Percentiles rank a stretch among this genome's conserved stretches.
phyloP scores from a whole-genome alignment of 2,888 invertebrate genomes.

The Agrotis segetum region DNA sequence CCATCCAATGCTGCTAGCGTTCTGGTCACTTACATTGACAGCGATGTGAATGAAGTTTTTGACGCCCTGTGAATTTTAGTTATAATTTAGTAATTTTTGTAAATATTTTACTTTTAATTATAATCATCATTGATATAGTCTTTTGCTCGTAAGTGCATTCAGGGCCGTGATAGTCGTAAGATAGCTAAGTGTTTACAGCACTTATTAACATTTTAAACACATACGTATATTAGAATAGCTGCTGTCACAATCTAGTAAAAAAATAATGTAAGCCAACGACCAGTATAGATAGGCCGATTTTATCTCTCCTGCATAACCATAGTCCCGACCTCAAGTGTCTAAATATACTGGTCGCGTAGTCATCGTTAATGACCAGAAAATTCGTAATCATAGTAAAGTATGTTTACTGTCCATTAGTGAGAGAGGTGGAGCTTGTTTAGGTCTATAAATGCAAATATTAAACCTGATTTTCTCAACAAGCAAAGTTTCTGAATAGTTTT shows the following conservation, averaged over 20 bases:
- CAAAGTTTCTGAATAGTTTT: slow-evolving; percentile 33
- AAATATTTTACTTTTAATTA: too few species aligned
- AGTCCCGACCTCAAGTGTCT: slow-evolving; percentile 54
- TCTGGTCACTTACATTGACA: too few species aligned
- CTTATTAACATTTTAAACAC: slow-evolving; percentile 79
- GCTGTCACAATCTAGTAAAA: slow-evolving; percentile 72
- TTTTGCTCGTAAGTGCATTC: slow-evolving; percentile 75
- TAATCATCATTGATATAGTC: slow-evolving; percentile 69
- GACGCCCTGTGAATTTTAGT: too few species aligned
- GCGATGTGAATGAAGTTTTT: too few species aligned
- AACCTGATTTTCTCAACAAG: slow-evolving; percentile 43
- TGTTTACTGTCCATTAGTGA: slow-evolving; percentile 79
- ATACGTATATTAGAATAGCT: slow-evolving; percentile 75
- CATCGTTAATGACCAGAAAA: slow-evolving; percentile 71
- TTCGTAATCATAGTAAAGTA: slow-evolving; percentile 71
- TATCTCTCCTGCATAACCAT: slow-evolving; percentile 52
- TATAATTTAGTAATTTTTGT: too few species aligned
- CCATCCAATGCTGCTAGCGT: too few species aligned
- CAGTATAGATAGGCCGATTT: slow-evolving; percentile 63
- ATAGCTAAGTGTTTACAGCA: slow-evolving; percentile 80
- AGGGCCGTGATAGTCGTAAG: slow-evolving; percentile 88
- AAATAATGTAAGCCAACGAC: slow-evolving; percentile 61
- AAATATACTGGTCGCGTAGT: slow-evolving; percentile 63
- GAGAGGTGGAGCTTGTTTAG: slow-evolving; percentile 67
- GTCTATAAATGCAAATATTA: slow-evolving; percentile 55